Percentiles rank a stretch among this genome's conserved stretches.
These are phyloP conservation scores for Macrochelys suwanniensis DNA, from an alignment of 2,797 vertebrate genomes.

Conservation along the genomic window DNA sequence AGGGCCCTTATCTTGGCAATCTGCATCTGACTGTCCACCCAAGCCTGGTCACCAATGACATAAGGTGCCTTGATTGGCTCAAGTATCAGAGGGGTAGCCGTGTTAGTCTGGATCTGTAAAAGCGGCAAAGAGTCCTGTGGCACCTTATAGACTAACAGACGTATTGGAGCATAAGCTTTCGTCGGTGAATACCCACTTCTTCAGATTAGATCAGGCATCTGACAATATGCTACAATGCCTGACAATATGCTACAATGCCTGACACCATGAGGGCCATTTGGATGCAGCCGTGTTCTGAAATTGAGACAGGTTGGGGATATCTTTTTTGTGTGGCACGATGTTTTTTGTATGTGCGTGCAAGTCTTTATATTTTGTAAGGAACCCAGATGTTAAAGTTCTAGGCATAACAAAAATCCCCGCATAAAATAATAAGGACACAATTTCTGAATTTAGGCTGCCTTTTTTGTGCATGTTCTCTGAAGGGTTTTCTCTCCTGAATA, in stretches of 20 bases:
- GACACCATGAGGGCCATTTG: not conserved
- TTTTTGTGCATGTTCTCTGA: slow-evolving; percentile 21
- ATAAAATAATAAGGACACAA: slow-evolving; percentile 55
- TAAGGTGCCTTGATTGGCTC: not conserved
- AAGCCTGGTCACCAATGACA: not conserved
- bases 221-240: too few relatives aligned
- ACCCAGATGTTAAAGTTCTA: slow-evolving; percentile 42
- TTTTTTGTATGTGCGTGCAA: not conserved
- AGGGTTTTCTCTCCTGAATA: slow-evolving; percentile 52
- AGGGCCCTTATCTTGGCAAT: not conserved
- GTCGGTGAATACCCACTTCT: too few relatives aligned
- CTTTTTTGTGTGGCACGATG: not conserved
- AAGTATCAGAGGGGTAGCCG: not conserved
- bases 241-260: not conserved
- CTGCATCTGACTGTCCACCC: not conserved
- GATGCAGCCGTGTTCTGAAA: not conserved
- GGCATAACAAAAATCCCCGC: not conserved
- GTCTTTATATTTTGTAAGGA: slow-evolving; percentile 13
- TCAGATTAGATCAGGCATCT: too few relatives aligned
- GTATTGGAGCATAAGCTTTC: too few relatives aligned
- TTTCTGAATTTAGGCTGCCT: slow-evolving; percentile 48
- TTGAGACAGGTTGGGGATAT: not conserved
- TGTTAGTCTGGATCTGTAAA: too few relatives aligned
- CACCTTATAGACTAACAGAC: too few relatives aligned
- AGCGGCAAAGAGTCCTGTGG: too few relatives aligned